These are phyloP conservation scores for Myrmophylax atrothorax DNA, from an alignment of 2,113 vertebrate species.

Conservation along the genomic window DNA sequence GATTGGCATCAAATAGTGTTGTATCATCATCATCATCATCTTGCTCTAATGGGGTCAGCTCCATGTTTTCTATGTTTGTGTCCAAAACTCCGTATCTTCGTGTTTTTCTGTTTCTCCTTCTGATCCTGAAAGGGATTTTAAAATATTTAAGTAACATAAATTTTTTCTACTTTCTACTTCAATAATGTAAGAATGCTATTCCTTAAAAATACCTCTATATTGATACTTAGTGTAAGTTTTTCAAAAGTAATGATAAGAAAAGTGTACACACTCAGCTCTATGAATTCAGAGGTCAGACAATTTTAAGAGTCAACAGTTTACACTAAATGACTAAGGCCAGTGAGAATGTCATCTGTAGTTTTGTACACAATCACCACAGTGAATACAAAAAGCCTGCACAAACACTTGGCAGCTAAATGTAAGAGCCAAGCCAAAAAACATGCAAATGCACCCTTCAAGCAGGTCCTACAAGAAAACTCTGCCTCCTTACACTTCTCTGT, in stretches of 20 bases:
- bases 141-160: background rate
- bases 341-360: background rate
- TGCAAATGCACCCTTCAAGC: background rate
- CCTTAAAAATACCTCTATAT: background rate
- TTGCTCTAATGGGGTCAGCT: conserved; percentile 81
- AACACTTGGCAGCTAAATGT: background rate
- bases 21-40: conserved; percentile 81
- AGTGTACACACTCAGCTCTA: background rate
- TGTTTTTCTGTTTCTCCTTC: conserved; percentile 78
- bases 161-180: background rate
- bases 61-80: conserved; percentile 82
- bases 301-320: background rate
- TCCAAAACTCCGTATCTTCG: conserved; percentile 81
- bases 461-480: background rate
- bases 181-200: background rate
- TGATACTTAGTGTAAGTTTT: background rate
- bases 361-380: background rate
- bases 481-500: background rate
- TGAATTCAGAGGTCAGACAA: background rate
- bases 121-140: conserved; percentile 70
- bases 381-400: background rate
- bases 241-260: background rate
- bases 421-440: background rate
- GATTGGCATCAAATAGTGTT: conserved; percentile 79
- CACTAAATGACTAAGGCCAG: accelerated